These are phyloP conservation scores for Pseudoatta argentina DNA, from an alignment of 1,140 invertebrate species.

Conservation along the genomic window DNA sequence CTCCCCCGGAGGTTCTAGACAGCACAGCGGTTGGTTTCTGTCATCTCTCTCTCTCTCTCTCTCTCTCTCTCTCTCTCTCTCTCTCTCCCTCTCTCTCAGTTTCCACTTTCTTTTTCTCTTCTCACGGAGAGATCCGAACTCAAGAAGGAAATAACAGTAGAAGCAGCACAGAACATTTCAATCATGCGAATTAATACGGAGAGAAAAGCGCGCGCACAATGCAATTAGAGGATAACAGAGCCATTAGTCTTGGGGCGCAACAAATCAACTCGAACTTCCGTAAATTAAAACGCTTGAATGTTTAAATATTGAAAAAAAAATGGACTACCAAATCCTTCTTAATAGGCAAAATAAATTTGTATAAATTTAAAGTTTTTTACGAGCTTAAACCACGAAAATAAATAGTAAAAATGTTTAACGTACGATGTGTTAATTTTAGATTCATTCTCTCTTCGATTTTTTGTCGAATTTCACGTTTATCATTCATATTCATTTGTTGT, in stretches of 20 bases:
- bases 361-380: not conserved
- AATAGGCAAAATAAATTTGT: not conserved
- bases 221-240: conserved; percentile 25
- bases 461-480: not conserved
- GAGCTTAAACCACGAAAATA: not conserved
- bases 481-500: not conserved
- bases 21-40: conserved; percentile 31
- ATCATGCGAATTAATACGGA: conserved; percentile 10
- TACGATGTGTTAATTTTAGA: not conserved
- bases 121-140: not conserved
- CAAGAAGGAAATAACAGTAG: conserved; percentile 32
- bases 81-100: no score
- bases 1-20: conserved; percentile 41
- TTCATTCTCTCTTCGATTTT: not conserved
- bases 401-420: not conserved
- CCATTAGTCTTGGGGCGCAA: not conserved
- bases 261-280: not conserved
- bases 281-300: not conserved
- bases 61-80: no score
- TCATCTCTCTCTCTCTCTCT: not conserved
- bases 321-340: not conserved
- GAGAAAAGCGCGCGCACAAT: not conserved
- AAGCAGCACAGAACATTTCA: not conserved
- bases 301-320: not conserved
- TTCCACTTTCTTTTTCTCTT: not conserved